phyloP scores from a whole-genome alignment of 2,888 invertebrate species.

The Stenolophus ochropezus region DNA sequence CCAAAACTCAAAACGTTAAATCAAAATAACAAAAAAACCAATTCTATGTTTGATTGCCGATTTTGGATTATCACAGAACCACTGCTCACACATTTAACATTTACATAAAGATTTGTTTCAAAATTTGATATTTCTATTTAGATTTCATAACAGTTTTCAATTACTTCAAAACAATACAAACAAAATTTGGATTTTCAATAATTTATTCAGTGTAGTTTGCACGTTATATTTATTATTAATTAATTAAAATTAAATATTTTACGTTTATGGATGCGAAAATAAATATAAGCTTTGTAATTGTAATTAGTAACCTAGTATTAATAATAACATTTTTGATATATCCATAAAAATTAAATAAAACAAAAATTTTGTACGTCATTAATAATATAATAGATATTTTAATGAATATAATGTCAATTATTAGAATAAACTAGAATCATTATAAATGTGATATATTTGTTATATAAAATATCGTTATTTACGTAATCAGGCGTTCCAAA shows the following conservation, averaged over 20 bases:
- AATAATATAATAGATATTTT: not conserved
- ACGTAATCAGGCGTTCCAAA: not conserved
- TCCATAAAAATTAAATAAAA: not conserved
- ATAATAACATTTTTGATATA: not conserved
- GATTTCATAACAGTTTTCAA: not conserved
- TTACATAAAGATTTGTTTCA: not conserved
- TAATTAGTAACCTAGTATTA: not conserved
- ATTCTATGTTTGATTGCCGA: slow-evolving; percentile 29
- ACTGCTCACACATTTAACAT: slow-evolving; percentile 3
- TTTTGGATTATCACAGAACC: slow-evolving; percentile 33
- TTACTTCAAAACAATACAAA: not conserved
- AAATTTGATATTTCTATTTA: slow-evolving; percentile 1
- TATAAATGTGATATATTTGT: not conserved
- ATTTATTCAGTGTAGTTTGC: not conserved
- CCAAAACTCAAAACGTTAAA: not conserved
- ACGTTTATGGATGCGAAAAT: not conserved
- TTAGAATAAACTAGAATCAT: not conserved
- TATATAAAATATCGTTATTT: not conserved
- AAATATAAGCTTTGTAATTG: slow-evolving; percentile 7
- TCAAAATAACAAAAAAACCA: not conserved
- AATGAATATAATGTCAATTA: not conserved
- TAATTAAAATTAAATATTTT: slow-evolving; percentile 17
- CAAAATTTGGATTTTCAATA: not conserved
- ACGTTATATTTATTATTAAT: slow-evolving; percentile 14
- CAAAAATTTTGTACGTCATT: not conserved